These are phyloP conservation scores for Aphidius colemani DNA, from an alignment of 2,888 invertebrate genomes.

Conservation along the genomic window DNA sequence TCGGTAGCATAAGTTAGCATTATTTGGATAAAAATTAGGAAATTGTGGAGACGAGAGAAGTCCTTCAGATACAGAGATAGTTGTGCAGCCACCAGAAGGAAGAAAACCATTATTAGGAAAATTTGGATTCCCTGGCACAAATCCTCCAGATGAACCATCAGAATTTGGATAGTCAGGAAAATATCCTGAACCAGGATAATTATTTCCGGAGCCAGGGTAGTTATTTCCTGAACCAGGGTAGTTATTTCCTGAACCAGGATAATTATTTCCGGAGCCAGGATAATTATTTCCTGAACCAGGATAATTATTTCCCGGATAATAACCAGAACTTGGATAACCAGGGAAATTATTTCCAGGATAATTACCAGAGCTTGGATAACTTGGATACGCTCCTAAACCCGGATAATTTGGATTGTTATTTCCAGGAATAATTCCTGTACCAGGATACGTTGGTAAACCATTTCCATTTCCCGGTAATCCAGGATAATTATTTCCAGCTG, in stretches of 20 bases:
- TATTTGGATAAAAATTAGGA: conserved; percentile 59
- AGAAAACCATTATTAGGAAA: conserved; percentile 10
- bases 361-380: conserved; percentile 19
- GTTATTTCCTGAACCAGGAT: neutral
- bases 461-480: conserved; percentile 4
- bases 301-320: neutral
- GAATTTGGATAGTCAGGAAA: neutral
- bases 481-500: neutral
- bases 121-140: conserved; percentile 19
- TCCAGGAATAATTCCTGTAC: neutral
- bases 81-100: conserved; percentile 43
- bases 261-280: conserved; percentile 14
- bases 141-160: no score
- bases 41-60: conserved; percentile 60
- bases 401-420: conserved; percentile 2
- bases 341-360: conserved; percentile 1
- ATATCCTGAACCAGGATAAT: conserved; percentile 16
- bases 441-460: neutral
- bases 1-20: conserved; percentile 60
- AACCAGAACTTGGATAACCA: conserved; percentile 8
- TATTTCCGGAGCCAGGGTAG: neutral
- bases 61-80: conserved; percentile 52
- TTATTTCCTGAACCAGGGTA: conserved; percentile 16
- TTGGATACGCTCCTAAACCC: neutral
- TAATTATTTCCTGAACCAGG: conserved; percentile 7